Evolutionary conservation across 2,888 invertebrate species (phyloP).

Genomic region (Hypercompe scribonia): DNA sequence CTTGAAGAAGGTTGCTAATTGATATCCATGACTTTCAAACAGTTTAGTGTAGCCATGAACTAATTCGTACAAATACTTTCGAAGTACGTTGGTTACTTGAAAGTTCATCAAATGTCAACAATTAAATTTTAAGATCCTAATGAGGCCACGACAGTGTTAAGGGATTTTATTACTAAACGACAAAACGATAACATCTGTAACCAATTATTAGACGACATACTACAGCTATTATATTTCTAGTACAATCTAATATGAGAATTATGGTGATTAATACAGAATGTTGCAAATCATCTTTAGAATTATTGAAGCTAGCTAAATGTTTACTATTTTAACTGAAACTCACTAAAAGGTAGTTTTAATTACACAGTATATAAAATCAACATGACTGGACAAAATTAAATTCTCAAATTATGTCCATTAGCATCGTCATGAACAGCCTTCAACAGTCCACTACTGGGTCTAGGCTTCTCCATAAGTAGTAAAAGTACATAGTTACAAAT

Average conservation of each 20-base stretch:
- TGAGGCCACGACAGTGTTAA: background rate
- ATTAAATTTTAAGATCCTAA: background rate
- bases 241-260: background rate
- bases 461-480: no score
- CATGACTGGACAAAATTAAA: background rate
- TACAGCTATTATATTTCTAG: background rate
- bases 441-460: no score
- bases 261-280: background rate
- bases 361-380: background rate
- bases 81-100: background rate
- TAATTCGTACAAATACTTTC: background rate
- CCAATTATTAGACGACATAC: background rate
- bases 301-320: background rate
- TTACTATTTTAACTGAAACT: no score
- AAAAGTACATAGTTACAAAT: background rate
- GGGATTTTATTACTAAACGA: background rate
- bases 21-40: background rate
- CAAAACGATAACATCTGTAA: background rate
- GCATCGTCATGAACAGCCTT: no score
- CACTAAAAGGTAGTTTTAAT: no score
- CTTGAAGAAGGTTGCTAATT: background rate
- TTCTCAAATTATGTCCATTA: background rate
- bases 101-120: background rate
- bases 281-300: no score
- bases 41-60: background rate